These are phyloP conservation scores for Diachasma alloeum DNA, from an alignment of 1,140 invertebrate genomes.

Conservation along the genomic window DNA sequence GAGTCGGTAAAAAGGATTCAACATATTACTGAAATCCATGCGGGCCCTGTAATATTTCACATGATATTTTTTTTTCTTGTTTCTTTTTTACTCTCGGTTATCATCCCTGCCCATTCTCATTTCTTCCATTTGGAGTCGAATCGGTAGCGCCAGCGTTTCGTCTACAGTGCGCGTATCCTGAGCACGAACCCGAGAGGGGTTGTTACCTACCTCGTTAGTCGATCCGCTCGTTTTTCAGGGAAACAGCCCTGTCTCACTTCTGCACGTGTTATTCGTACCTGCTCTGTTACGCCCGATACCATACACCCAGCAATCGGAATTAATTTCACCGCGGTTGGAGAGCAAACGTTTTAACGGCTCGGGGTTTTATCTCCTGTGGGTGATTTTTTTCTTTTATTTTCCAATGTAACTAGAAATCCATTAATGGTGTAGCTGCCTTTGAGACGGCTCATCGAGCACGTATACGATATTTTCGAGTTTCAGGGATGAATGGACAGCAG, in stretches of 20 bases:
- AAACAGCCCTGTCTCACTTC: background rate
- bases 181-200: conserved; percentile 26
- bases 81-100: background rate
- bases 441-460: background rate
- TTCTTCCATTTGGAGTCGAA: background rate
- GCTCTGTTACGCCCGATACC: background rate
- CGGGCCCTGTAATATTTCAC: background rate
- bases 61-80: background rate
- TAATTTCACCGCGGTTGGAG: conserved; percentile 48
- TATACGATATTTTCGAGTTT: background rate
- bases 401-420: conserved; percentile 49
- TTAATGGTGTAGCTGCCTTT: conserved; percentile 35
- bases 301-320: conserved; percentile 45
- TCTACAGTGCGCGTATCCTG: background rate
- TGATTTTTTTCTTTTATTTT: conserved; percentile 17
- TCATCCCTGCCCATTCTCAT: background rate
- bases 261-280: background rate
- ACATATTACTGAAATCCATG: background rate
- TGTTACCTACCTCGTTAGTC: conserved; percentile 36
- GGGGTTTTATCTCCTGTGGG: conserved; percentile 8
- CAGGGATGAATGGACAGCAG: too few relatives aligned
- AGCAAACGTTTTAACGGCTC: conserved; percentile 46
- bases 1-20: background rate
- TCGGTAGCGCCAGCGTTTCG: background rate
- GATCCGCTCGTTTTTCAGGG: conserved; percentile 30